A percentile compares a stretch with the other conserved stretches of the same genome.
Conservation (phyloP, 1,140 invertebrate species). For the Eufriesea mexicana region DNA sequence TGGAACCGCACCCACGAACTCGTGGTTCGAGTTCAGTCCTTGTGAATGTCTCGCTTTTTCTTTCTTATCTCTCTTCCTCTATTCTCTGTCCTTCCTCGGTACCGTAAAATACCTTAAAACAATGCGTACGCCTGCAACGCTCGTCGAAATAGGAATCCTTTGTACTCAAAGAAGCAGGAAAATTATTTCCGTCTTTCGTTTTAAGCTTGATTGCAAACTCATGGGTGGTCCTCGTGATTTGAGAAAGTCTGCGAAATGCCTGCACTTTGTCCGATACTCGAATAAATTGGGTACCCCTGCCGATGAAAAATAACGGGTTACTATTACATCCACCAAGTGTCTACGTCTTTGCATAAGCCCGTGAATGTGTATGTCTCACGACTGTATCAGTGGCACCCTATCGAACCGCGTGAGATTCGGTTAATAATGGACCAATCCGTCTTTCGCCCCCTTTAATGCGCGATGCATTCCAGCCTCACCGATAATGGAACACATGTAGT, state of each 20-base stretch:
- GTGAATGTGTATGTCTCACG: neutral
- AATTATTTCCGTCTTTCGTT: neutral
- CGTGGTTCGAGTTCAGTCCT: conserved; percentile 4
- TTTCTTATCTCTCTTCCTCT: conserved; percentile 8
- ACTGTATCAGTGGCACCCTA: neutral
- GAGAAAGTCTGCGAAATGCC: no score
- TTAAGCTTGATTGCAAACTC: no score
- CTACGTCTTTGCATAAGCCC: neutral
- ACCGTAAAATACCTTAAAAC: conserved; percentile 33
- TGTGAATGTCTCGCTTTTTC: conserved; percentile 23
- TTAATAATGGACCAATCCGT: conserved; percentile 2
- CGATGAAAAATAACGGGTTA: neutral
- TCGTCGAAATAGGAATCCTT: neutral
- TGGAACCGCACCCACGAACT: conserved; percentile 59
- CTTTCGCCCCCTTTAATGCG: neutral
- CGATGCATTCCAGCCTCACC: neutral
- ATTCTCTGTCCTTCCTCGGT: neutral
- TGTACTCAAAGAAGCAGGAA: neutral
- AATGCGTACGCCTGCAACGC: neutral
- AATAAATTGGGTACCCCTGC: neutral
- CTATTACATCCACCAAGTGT: neutral
- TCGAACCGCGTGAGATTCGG: neutral
- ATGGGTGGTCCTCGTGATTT: neutral
- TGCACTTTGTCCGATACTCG: neutral
- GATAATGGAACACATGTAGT: neutral